Evolutionary conservation across 2,113 vertebrate species (phyloP).

Genomic region (Falco punctatus): DNA sequence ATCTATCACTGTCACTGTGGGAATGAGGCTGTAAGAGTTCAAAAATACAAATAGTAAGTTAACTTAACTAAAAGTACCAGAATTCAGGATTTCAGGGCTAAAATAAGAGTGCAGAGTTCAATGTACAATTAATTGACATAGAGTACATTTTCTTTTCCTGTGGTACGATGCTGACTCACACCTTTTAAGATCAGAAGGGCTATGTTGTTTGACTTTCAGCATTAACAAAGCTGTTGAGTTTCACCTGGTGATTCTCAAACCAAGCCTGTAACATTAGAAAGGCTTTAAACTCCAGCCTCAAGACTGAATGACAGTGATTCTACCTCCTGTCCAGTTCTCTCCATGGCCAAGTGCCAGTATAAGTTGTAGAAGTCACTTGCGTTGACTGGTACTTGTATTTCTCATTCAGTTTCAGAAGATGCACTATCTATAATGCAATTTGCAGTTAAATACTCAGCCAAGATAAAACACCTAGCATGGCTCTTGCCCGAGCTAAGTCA

Average conservation of each 20-base stretch:
- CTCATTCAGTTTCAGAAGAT: not conserved
- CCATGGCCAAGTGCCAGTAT: not conserved
- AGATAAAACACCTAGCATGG: not conserved
- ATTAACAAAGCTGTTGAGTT: slow-evolving; percentile 11
- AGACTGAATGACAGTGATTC: not conserved
- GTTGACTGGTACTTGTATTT: not conserved
- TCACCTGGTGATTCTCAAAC: not conserved
- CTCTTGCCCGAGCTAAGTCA: not conserved
- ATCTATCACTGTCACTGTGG: not conserved
- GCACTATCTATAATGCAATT: not conserved
- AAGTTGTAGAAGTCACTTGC: not conserved
- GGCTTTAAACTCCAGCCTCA: not conserved
- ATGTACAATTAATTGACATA: not conserved
- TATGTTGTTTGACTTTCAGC: slow-evolving; percentile 53
- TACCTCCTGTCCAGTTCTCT: not conserved
- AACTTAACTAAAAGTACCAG: not conserved
- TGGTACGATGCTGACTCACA: slow-evolving; percentile 25
- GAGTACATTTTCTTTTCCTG: slow-evolving; percentile 18
- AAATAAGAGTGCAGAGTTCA: not conserved
- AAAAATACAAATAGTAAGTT: not conserved
- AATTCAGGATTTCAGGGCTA: not conserved
- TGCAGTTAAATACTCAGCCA: not conserved
- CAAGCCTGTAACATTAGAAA: not conserved
- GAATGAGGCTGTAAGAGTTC: not conserved
- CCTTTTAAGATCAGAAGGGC: slow-evolving; percentile 5